phyloP scores from a whole-genome alignment of 2,113 vertebrate genomes.

The Dipodomys spectabilis region DNA sequence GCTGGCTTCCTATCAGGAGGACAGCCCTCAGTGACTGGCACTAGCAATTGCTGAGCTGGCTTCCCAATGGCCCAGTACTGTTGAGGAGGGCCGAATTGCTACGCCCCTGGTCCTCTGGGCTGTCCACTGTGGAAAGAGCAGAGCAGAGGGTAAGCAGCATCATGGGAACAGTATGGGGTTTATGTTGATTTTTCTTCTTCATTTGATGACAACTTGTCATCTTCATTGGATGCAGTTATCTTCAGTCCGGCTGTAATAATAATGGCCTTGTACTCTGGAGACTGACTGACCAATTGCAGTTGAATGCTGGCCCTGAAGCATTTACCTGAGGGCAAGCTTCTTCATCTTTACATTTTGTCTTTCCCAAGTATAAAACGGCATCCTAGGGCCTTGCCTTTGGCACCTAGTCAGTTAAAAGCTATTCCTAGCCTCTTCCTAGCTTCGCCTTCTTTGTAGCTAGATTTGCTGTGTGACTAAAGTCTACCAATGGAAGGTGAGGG shows the following conservation, averaged over 20 bases:
- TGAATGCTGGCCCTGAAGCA: neutral
- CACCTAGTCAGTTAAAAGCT: neutral
- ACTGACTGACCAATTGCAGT: neutral
- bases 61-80: too few species aligned
- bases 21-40: neutral
- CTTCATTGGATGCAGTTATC: neutral
- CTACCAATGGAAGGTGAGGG: neutral
- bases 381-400: neutral
- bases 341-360: neutral
- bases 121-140: neutral
- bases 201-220: neutral
- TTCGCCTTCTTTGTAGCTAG: neutral
- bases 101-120: neutral
- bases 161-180: too few species aligned
- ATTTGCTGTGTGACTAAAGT: neutral
- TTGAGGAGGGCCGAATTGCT: rapidly evolving
- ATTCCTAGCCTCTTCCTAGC: neutral
- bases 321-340: neutral
- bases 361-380: neutral
- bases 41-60: neutral
- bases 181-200: neutral
- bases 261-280: neutral
- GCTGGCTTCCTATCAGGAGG: neutral
- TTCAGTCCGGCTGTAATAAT: neutral
- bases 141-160: neutral